phyloP scores from a whole-genome alignment of 2,113 vertebrate species.

The Mus pahari region DNA sequence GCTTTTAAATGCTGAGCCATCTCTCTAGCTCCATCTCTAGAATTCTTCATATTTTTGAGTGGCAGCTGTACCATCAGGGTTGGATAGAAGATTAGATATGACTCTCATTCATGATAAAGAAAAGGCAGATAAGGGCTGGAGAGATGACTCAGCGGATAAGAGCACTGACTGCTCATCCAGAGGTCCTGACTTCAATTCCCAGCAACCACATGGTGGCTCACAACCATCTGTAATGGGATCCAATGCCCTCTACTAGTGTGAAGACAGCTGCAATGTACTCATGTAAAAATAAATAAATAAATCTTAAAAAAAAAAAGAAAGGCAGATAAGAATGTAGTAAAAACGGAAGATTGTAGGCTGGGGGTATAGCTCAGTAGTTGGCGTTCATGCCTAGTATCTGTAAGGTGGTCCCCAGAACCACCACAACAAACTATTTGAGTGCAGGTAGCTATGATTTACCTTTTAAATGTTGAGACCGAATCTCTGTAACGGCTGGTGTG shows the following conservation, averaged over 20 bases:
- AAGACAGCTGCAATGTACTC: too few species aligned
- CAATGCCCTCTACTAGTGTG: too few species aligned
- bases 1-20: neutral
- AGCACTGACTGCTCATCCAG: too few species aligned
- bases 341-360: neutral
- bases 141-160: too few species aligned
- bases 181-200: too few species aligned
- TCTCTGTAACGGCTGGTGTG: neutral
- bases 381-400: neutral
- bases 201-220: too few species aligned
- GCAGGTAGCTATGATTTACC: neutral
- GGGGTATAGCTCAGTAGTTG: neutral
- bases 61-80: neutral
- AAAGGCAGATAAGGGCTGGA: too few species aligned
- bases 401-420: neutral
- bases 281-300: too few species aligned
- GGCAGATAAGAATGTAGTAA: neutral
- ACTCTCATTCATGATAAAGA: neutral
- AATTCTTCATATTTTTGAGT: constrained; percentile 1
- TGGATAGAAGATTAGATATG: constrained; percentile 18
- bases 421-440: neutral
- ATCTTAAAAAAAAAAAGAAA: neutral
- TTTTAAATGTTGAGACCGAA: neutral
- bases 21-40: too few species aligned
- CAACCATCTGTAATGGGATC: too few species aligned